These are phyloP conservation scores for Pyrocoelia pectoralis DNA, from an alignment of 2,888 invertebrate genomes.

Conservation along the genomic window DNA sequence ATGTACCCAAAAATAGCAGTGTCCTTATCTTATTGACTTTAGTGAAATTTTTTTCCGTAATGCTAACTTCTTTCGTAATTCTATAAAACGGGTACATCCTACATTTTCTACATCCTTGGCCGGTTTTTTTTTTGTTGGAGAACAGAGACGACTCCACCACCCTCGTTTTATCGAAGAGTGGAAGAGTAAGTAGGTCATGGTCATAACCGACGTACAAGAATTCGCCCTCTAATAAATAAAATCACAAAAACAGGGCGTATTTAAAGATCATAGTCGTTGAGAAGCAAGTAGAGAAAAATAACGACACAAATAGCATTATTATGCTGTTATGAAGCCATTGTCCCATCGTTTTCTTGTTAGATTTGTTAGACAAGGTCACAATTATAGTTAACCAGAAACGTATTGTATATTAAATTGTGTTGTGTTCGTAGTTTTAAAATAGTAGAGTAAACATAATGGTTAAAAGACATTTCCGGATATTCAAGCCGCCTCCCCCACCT, in stretches of 20 bases:
- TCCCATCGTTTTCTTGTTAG: conserved; percentile 46
- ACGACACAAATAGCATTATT: conserved; percentile 38
- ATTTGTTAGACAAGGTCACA: conserved; percentile 46
- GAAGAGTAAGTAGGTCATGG: conserved; percentile 40
- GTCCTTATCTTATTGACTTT: neutral
- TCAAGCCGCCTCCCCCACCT: conserved; percentile 43
- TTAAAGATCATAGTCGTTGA: conserved; percentile 15
- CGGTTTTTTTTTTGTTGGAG: conserved; percentile 23
- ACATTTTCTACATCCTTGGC: conserved; percentile 21
- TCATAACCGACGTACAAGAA: neutral
- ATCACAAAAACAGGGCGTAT: neutral
- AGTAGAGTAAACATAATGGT: conserved; percentile 37
- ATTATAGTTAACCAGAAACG: conserved; percentile 43
- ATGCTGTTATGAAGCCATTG: conserved; percentile 41
- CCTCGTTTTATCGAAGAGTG: conserved; percentile 28
- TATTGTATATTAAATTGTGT: conserved; percentile 13
- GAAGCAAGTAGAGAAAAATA: conserved; percentile 12
- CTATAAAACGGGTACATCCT: conserved; percentile 2
- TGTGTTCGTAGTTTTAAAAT: conserved; percentile 17
- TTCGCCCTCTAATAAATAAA: neutral
- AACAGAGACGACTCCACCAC: conserved; percentile 17
- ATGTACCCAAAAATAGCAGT: neutral
- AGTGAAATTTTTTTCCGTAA: neutral
- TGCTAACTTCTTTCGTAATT: neutral
- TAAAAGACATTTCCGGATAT: conserved; percentile 47